These are phyloP conservation scores for Cydia amplana DNA, from an alignment of 1,140 invertebrate species.

Conservation along the genomic window DNA sequence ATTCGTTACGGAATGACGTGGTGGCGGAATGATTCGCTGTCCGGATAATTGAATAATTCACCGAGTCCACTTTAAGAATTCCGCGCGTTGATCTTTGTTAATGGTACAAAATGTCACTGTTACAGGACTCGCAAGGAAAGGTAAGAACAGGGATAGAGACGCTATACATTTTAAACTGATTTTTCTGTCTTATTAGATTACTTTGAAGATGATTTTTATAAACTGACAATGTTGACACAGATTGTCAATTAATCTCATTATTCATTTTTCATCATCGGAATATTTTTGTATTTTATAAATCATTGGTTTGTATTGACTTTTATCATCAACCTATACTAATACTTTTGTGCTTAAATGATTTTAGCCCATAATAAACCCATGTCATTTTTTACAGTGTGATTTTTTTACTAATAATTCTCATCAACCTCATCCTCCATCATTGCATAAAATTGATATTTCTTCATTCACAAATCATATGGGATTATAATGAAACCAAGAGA, in stretches of 20 bases:
- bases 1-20: too few species aligned
- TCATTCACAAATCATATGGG: slow-evolving; percentile 12
- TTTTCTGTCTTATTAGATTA: too few species aligned
- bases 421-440: background rate
- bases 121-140: slow-evolving; percentile 11
- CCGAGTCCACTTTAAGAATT: too few species aligned
- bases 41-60: too few species aligned
- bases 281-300: background rate
- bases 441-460: background rate
- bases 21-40: too few species aligned
- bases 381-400: background rate
- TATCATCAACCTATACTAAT: background rate
- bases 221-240: too few species aligned
- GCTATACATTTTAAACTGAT: too few species aligned
- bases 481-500: too few species aligned
- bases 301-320: background rate
- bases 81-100: too few species aligned
- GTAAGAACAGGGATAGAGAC: background rate
- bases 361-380: background rate
- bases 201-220: too few species aligned
- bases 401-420: background rate
- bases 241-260: too few species aligned
- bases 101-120: slow-evolving; percentile 4
- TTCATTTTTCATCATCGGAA: background rate
- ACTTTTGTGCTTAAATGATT: background rate